Evolutionary conservation across 2,888 invertebrate species (phyloP).

Genomic region (Eledone cirrhosa): DNA sequence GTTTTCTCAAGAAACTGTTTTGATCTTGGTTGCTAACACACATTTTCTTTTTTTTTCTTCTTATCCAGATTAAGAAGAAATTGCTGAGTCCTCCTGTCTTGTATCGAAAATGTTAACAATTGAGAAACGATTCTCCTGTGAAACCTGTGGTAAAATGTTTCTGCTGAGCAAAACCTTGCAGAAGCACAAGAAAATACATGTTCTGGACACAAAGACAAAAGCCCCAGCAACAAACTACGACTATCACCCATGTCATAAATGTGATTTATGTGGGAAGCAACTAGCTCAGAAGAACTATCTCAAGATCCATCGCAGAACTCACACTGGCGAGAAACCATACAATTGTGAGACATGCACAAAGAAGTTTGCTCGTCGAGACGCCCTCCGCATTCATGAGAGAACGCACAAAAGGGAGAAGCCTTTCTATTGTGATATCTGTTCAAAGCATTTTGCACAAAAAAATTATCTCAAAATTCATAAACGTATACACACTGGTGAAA

Average conservation of each 20-base stretch:
- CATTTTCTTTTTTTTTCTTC: no score
- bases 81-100: no score
- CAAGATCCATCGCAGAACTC: constrained; percentile 8
- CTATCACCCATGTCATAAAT: background rate
- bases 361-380: constrained; percentile 1
- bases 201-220: background rate
- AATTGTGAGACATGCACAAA: background rate
- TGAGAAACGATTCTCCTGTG: constrained; percentile 16
- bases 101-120: constrained; percentile 1
- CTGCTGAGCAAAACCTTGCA: constrained; percentile 12
- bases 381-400: constrained; percentile 4
- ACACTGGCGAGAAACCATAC: constrained; percentile 17
- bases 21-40: no score
- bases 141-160: constrained; percentile 3
- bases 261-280: constrained; percentile 4
- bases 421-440: constrained; percentile 1
- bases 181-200: constrained; percentile 17
- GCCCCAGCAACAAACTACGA: background rate
- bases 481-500: constrained; percentile 16
- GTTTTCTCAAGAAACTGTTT: no score
- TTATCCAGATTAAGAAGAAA: no score
- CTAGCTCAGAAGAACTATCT: constrained; percentile 22
- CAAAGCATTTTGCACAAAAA: constrained; percentile 19
- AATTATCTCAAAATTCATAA: constrained; percentile 15
- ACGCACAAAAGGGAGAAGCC: constrained; percentile 1